Evolutionary conservation across 2,888 invertebrate species (phyloP), one percentile per base, ranked within the genome.

Genomic region (Xestia xanthographa): DNA sequence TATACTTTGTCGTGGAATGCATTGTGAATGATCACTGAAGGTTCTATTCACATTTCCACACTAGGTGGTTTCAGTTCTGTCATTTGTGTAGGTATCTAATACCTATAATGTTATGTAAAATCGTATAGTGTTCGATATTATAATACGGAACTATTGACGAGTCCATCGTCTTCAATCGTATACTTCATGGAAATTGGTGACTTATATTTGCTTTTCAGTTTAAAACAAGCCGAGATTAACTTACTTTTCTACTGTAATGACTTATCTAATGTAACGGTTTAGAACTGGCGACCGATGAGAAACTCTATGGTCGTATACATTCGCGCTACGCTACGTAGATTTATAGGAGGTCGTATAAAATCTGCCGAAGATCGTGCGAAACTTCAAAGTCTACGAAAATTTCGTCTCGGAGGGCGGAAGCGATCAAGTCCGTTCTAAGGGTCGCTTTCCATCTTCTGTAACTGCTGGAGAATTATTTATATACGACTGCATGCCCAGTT

Each of bases 401-500:
- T 62, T 8, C 17, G 26, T 17, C 22, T 34, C 48, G 14, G n/a
- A n/a, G n/a, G n/a, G 22, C 34, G 72, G 43, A 77, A 50, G 34
- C 22, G 41, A 50, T 17, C 26, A 43, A 60, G 43, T 26, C 22
- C 0, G 9, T 9, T 60, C 9, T 41, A 53, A 63, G 29, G 38
- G 29, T 2, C 45, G 8, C 12, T 5, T 53, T 72, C 43, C 29
- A n/a, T 26, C n/a, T 60, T 45, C 38, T 60, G 38, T 29, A 45
- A 62, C 34, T 50, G 26, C 26, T 77, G n/a, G 68, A 58, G 48
- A 50, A 26, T 58, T 66, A 43, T 72, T 78, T 78, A 66, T 66
- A 60, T 12, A 50, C 67, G 56, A 45, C 62, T 73, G 4, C 75
- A 74, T 53, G n/a, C 77, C 68, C 29, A 53, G 29, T 83, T 77